Base-by-base conservation (phyloP, 2,797 vertebrate genomes). In the Amblyopsis hoosieri region DNA sequence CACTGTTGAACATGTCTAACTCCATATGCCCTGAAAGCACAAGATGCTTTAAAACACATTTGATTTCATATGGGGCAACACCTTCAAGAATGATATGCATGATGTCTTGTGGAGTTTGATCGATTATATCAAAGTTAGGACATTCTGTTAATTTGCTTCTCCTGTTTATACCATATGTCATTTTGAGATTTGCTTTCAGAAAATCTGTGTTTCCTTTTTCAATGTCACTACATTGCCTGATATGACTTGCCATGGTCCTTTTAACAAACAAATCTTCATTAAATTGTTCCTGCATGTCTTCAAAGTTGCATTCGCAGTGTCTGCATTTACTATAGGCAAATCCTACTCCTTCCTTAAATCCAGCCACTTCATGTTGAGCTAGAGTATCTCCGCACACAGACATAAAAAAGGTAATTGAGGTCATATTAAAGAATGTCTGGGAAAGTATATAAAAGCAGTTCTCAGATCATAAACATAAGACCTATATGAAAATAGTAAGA, bases 41-140 rank as follows among this genome's bases (percentile, higher is more conserved):
- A 54, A 66, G 54, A 19, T 68, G 19, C 45, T 72, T 76, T 29
- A 65, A 58, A 50, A 69, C 69, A 65, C 17, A 54, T 62, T 66
- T 77, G 17, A 74, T 65, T 57, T 76, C 57, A 19, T 56, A 61
- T 59, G 62, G 61, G n/a, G 71, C 64, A 66, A 74, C 65, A 47
- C 62, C 67, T 75, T 78, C 57, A 48, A 68, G 66, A 58, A 71
- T 61, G 1, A 70, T 15, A 59, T 63, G 66, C 23, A 29, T 29
- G 23, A 29, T 29, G 23, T 29, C 23, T 29, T 29, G 23, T 29
- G 23, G 23, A 29, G 19, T 68, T 72, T 72, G 60, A 19, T 50
- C 51, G 12, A 77, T 66, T 14, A 66, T 15, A 45, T 66, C 19
- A 76, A 60, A 63, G 45, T 57, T 23, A 45, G 51, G 58, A 62